A percentile compares a stretch with the other conserved stretches of the same genome.
Evolutionary conservation across 2,113 vertebrate genomes (phyloP).

Genomic region (Phyllopteryx taeniolatus): DNA sequence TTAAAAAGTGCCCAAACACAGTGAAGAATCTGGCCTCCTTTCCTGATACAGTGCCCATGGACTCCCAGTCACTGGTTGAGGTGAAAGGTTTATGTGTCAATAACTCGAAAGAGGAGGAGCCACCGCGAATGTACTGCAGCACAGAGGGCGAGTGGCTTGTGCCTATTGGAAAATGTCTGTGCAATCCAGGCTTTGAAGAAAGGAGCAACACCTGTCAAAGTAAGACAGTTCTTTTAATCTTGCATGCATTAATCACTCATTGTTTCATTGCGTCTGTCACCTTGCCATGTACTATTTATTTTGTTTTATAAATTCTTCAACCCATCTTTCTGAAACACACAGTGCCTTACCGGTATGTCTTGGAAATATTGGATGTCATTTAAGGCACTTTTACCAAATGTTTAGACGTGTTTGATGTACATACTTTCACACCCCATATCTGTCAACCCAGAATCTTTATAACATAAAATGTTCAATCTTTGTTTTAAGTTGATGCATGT

Average conservation of each 20-base stretch:
- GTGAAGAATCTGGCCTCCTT: slow-evolving; percentile 94
- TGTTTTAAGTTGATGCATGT: slow-evolving; percentile 8
- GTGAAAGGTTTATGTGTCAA: slow-evolving; percentile 95
- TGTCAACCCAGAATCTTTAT: slow-evolving; percentile 36
- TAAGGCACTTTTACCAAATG: slow-evolving; percentile 7
- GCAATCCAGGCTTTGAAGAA: slow-evolving; percentile 91
- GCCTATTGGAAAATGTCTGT: slow-evolving; percentile 96
- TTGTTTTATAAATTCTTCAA: neutral
- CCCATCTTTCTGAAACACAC: neutral
- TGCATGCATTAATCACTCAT: slow-evolving; percentile 4
- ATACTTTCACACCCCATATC: slow-evolving; percentile 45
- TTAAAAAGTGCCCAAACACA: slow-evolving; percentile 94
- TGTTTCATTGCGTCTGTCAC: neutral
- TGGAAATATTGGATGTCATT: neutral
- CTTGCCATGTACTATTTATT: neutral
- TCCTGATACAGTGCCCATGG: slow-evolving; percentile 94
- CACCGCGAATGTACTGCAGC: slow-evolving; percentile 98
- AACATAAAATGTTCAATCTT: slow-evolving; percentile 16
- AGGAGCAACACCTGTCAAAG: slow-evolving; percentile 89
- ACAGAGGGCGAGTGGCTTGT: slow-evolving; percentile 99
- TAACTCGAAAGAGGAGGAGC: slow-evolving; percentile 94
- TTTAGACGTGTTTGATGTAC: slow-evolving; percentile 31
- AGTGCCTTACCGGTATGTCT: neutral
- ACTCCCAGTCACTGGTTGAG: slow-evolving; percentile 96
- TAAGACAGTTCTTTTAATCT: slow-evolving; percentile 64